These are phyloP conservation scores for Antechinus stuartii DNA, from an alignment of 2,113 vertebrate species.

Conservation along the genomic window DNA sequence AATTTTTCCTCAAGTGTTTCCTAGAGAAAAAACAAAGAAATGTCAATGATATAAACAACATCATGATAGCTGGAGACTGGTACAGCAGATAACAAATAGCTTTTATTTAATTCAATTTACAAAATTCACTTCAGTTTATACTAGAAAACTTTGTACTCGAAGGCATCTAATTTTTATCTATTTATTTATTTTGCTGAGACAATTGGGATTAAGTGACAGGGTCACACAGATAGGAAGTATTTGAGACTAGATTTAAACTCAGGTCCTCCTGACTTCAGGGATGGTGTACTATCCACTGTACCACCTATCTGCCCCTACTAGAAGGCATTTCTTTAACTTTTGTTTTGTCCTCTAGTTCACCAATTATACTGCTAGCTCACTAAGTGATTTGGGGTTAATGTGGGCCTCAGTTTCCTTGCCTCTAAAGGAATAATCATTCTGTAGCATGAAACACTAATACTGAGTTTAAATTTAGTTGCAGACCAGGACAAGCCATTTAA, in stretches of 20 bases:
- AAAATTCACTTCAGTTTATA: slow-evolving; percentile 41
- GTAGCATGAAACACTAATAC: neutral
- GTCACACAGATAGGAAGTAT: too few relatives aligned
- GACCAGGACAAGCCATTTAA: neutral
- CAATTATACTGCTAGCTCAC: slow-evolving; percentile 14
- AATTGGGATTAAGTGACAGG: too few relatives aligned
- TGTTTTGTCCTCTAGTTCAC: slow-evolving; percentile 12
- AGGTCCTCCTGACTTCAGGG: too few relatives aligned
- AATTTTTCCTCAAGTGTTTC: slow-evolving; percentile 91
- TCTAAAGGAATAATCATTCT: neutral
- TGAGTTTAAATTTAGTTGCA: neutral
- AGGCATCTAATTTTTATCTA: too few relatives aligned
- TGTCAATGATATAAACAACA: slow-evolving; percentile 9
- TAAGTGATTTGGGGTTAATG: neutral
- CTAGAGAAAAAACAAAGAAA: slow-evolving; percentile 77
- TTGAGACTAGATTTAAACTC: too few relatives aligned
- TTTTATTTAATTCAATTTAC: neutral
- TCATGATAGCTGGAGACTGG: neutral
- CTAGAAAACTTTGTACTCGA: neutral
- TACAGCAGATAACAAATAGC: neutral
- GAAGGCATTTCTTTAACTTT: slow-evolving; percentile 22
- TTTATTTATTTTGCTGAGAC: too few relatives aligned
- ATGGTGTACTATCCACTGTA: too few relatives aligned
- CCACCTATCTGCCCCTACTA: neutral
- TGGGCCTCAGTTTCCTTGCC: neutral